These are phyloP conservation scores for Diachrysia chrysitis DNA, from an alignment of 2,888 invertebrate genomes.

Conservation along the genomic window DNA sequence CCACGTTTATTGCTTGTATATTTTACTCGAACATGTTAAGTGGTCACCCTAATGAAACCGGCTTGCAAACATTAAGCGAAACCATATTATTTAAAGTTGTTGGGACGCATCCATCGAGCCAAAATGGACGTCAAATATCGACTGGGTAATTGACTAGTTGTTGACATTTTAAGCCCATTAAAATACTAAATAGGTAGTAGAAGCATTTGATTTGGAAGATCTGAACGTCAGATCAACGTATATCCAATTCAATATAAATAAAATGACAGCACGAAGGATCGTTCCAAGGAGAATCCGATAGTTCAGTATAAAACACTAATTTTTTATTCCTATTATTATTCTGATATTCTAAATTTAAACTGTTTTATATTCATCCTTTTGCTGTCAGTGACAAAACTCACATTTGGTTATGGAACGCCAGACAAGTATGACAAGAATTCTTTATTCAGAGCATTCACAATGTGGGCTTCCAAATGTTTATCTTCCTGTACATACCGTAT, in stretches of 20 bases:
- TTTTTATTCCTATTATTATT: too few relatives aligned
- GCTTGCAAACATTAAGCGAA: constrained; percentile 48
- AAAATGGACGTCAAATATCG: constrained; percentile 35
- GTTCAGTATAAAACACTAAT: too few relatives aligned
- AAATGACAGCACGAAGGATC: too few relatives aligned
- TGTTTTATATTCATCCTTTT: background rate
- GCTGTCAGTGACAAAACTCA: constrained; percentile 3
- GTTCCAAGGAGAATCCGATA: too few relatives aligned
- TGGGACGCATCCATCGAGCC: constrained; percentile 32
- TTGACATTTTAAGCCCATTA: constrained; percentile 18
- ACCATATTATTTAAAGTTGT: constrained; percentile 46
- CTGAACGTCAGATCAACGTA: too few relatives aligned
- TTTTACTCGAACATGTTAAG: constrained; percentile 44
- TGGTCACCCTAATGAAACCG: constrained; percentile 57
- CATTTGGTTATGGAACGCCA: constrained; percentile 28
- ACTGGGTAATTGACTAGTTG: constrained; percentile 33
- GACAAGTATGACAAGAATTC: constrained; percentile 31
- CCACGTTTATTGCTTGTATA: constrained; percentile 29
- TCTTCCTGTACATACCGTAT: constrained; percentile 38
- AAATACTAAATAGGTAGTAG: too few relatives aligned
- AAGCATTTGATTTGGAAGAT: too few relatives aligned
- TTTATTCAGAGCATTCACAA: constrained; percentile 30
- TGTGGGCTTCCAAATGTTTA: constrained; percentile 43
- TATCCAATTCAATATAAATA: too few relatives aligned
- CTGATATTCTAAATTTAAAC: background rate